Base-by-base conservation (phyloP, 2,113 vertebrate species). In the Steatornis caripensis region DNA sequence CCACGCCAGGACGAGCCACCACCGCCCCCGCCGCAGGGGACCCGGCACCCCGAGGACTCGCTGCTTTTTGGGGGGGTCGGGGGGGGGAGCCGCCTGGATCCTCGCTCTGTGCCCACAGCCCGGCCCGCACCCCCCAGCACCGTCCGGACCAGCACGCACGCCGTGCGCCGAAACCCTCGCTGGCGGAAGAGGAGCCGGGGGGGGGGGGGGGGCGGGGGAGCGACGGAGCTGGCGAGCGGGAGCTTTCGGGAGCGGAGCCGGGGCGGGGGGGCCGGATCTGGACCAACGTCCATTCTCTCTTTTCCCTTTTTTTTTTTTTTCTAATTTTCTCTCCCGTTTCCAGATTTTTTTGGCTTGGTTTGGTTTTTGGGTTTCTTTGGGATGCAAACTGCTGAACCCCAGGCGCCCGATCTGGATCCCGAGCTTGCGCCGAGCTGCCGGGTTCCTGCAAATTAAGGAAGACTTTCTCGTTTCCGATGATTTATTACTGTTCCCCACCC, bases 261-360 rank as follows among this genome's bases (percentile, higher is more conserved):
- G 61, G 68, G 51, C 22, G 64, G 79, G 81, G 82, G 93, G 69
- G 62, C 48, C 45, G 37, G 62, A 55, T 71, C 75, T 96, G 98
- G 96, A 97, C 95, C 95, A 96, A 96, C 72, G 85, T 87, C 96
- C 82, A 19, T 62, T 70, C 83, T 94, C 93, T 89, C 24, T 53
- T 65, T 96, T 48, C 30, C 49, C 48, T 43, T 68, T 4, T 12
- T 41, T 68, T n/a, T 43, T 10, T 21, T 58, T 87, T 93, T 32
- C 5, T 6, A 81, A 82, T n/a, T n/a, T n/a, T n/a, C 29, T 82
- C 51, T 32, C 11, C 46, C 17, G 22, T 43, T 14, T 24, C 41
- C 30, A 12, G 32, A 3, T 54, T 53, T 69, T 61, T 61, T n/a
- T n/a, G n/a, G n/a, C n/a, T n/a, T n/a, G n/a, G n/a, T n/a, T 45